Evolutionary conservation across 2,797 vertebrate genomes (phyloP), one percentile per base, ranked within the genome.

Genomic region (Galago senegalensis): DNA sequence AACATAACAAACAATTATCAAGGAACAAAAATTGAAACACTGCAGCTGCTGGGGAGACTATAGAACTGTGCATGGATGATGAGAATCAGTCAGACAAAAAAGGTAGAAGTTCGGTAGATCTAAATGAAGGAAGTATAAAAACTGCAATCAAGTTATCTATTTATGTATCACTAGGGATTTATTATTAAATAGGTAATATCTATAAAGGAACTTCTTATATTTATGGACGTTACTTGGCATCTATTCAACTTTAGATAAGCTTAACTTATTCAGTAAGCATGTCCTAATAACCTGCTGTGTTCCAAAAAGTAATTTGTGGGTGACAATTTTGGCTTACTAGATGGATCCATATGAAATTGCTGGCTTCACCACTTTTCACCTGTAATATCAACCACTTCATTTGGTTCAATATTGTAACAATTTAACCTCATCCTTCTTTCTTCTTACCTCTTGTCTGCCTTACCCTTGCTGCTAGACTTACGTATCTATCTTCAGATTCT

Each of bases 291-390:
- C 16, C 27, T 72, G 23, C 12, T 90, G 1, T 75, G 34, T 60
- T 76, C 69, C 60, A 72, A 69, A 67, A 83, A 73, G 27, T 77
- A 92, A 70, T 56, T 61, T 79, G 37, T 40, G n/a, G 46, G 31
- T 86, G 69, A 69, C 72, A 58, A 76, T 79, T 92, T 87, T 83
- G 88, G 17, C 63, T 72, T 37, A 23, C 31, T 86, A 65, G 58
- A 46, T 69, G n/a, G 21, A 65, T 60, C 13, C 27, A 16, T 29
- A 29, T 37, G 17, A 70, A 80, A 72, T 37, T 37, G 7, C 43
- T 21, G 13, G 17, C 31, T 43, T 80, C 9, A 29, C 23, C 23
- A 37, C 69, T 37, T 84, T 83, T 5, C 3, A 5, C 40, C 27
- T 53, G 5, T 18, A 53, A 0, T 43, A 11, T n/a, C n/a, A 67